Conservation (phyloP, 2,113 vertebrate genomes). For the Phalacrocorax aristotelis region DNA sequence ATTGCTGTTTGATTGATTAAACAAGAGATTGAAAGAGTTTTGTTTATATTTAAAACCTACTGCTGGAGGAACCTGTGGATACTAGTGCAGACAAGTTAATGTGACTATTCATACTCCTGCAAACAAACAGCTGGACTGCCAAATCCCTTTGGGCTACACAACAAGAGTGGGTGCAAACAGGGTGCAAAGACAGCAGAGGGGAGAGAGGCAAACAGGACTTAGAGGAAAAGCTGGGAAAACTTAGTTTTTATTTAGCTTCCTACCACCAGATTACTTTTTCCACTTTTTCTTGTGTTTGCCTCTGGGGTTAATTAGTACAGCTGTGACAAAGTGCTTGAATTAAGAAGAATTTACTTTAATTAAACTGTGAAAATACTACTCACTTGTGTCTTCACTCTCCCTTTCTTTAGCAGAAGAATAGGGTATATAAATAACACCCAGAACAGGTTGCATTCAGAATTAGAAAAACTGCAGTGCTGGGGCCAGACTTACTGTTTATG, state of each 20-base stretch:
- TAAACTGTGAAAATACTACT: conserved; percentile 13
- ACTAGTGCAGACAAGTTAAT: background rate
- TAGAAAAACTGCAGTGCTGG: background rate
- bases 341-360: conserved; percentile 15
- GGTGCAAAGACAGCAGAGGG: background rate
- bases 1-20: background rate
- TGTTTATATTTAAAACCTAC: background rate
- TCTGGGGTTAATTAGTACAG: background rate
- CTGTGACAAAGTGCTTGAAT: conserved; percentile 15
- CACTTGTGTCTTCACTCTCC: background rate
- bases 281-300: background rate
- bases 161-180: background rate
- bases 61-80: background rate
- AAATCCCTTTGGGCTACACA: background rate
- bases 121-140: background rate
- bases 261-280: background rate
- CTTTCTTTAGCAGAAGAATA: background rate
- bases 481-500: background rate
- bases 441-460: background rate
- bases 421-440: background rate
- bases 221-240: background rate
- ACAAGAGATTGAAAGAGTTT: background rate
- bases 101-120: background rate
- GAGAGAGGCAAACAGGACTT: background rate
- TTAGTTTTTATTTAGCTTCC: background rate